Evolutionary conservation across 2,113 vertebrate genomes (phyloP), one percentile per base, ranked within the genome.

Genomic region (Prietella phreatophila): DNA sequence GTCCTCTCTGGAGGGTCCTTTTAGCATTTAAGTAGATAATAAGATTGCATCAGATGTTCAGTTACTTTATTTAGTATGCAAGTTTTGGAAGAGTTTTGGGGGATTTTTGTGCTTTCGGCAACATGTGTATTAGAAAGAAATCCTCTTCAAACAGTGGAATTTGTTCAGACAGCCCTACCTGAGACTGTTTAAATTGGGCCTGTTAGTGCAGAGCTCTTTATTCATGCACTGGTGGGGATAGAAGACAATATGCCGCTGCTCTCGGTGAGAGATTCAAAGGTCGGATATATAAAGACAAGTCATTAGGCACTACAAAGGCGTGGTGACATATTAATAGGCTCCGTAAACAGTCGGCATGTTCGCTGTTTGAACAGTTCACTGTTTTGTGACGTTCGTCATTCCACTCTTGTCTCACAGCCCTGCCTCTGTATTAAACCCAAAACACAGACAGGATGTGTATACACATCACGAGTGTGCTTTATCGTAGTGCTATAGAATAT

Each of bases 341-440:
- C 85, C 58, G 83, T 86, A 88, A 88, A 90, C 75, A 90, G 60
- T 17, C 7, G 60, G 25, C 53, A 75, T 27, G 58, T 11, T 80
- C 30, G 19, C 19, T 90, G 69, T 90, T 88, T 90, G 85, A 88
- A 88, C 89, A 88, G 82, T 88, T 61, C 56, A 6, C 56, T 0
- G 11, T 86, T 90, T 75, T 9, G 53, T n/a, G 80, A 73, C 80
- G 22, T 36, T 73, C 47, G 22, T 88, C 79, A 88, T 69, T 79
- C 60, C 53, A 42, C 81, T 20, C 80, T 47, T n/a, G 81, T 25
- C 80, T 75, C 25, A 60, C 60, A 58, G 55, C 50, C 13, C 55
- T 69, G 55, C 47, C 47, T 15, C 56, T 67, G 42, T 85, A 36
- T 73, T 36, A 81, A 71, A 47, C 55, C 19, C 69, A 71, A 84